Conservation (phyloP, 1,140 invertebrate genomes). For the Leptinotarsa defecta region DNA sequence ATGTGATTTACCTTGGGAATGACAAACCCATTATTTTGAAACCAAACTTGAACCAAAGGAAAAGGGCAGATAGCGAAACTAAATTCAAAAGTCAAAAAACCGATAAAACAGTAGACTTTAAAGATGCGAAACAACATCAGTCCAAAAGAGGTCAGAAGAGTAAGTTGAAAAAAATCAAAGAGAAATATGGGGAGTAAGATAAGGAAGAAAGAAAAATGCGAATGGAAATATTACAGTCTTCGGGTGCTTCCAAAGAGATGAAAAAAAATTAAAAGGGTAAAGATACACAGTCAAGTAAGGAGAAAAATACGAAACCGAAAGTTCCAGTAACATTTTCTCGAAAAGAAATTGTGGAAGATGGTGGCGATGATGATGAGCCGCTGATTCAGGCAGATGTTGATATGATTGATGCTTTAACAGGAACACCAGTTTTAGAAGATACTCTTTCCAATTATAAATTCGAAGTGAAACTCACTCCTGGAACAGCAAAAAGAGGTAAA, state of each 20-base stretch:
- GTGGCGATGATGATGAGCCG: conserved; percentile 61
- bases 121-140: conserved; percentile 50
- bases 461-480: conserved; percentile 94
- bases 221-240: conserved; percentile 82
- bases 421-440: conserved; percentile 83
- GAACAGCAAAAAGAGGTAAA: conserved; percentile 93
- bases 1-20: conserved; percentile 63
- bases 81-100: conserved; percentile 45
- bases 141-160: conserved; percentile 84
- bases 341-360: conserved; percentile 37
- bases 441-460: conserved; percentile 90
- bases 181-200: conserved; percentile 97
- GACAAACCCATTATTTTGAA: conserved; percentile 62
- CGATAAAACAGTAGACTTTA: conserved; percentile 33
- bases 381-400: conserved; percentile 67
- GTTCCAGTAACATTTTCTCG: conserved; percentile 50
- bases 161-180: conserved; percentile 96
- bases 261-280: conserved; percentile 66
- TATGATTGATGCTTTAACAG: conserved; percentile 82
- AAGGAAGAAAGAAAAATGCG: conserved; percentile 87
- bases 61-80: conserved; percentile 48
- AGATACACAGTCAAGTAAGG: conserved; percentile 56
- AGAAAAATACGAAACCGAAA: conserved; percentile 53
- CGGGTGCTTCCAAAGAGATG: conserved; percentile 67
- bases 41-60: conserved; percentile 38